A percentile compares a stretch with the other conserved stretches of the same genome.
phyloP scores from a whole-genome alignment of 2,888 invertebrate species.

The Hypena proboscidalis region DNA sequence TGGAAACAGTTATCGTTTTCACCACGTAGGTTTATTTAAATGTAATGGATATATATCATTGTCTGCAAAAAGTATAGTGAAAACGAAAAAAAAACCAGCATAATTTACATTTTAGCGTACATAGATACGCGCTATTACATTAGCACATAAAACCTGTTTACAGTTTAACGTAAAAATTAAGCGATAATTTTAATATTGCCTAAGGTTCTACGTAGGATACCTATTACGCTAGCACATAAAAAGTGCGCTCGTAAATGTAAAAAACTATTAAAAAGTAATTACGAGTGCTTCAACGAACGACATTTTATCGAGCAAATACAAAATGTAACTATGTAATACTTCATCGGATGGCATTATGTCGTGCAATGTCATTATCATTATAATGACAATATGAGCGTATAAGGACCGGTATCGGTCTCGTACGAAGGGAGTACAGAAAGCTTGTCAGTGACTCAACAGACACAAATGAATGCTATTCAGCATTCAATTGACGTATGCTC shows the following conservation, averaged over 20 bases:
- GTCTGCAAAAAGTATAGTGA: too few relatives aligned
- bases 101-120: too few relatives aligned
- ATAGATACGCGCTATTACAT: too few relatives aligned
- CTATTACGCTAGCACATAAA: constrained; percentile 2
- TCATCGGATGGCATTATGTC: constrained; percentile 18
- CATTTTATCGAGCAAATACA: constrained; percentile 8
- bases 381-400: constrained; percentile 29
- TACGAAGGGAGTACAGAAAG: constrained; percentile 55
- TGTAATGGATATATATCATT: too few relatives aligned
- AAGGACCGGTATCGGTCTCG: constrained; percentile 42
- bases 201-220: too few relatives aligned
- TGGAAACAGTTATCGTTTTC: too few relatives aligned
- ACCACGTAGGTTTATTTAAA: too few relatives aligned
- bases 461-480: constrained; percentile 67
- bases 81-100: too few relatives aligned
- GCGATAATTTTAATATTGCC: too few relatives aligned
- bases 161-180: too few relatives aligned
- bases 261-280: neutral
- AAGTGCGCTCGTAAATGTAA: neutral
- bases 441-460: constrained; percentile 70
- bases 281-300: neutral
- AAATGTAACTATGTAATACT: constrained; percentile 16
- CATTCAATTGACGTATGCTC: constrained; percentile 69
- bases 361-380: constrained; percentile 31
- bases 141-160: too few relatives aligned